These are phyloP conservation scores for Pagrus major DNA, from an alignment of 2,113 vertebrate species.

Conservation along the genomic window DNA sequence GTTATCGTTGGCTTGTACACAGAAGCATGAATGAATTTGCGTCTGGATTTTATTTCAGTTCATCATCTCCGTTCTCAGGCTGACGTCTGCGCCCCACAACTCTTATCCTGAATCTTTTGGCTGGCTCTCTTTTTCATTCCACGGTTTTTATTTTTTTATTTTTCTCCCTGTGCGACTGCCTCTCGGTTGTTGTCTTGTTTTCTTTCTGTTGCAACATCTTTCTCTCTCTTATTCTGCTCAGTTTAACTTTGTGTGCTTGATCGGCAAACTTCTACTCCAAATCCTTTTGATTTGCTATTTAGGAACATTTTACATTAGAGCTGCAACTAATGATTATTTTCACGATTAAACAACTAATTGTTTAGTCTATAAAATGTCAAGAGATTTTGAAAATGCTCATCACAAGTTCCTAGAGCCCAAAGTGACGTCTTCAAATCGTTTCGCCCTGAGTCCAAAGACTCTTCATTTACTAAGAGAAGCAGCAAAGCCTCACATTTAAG, in stretches of 20 bases:
- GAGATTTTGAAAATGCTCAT: no score
- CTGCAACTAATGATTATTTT: no score
- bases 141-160: background rate
- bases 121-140: background rate
- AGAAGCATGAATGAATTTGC: conserved; percentile 59
- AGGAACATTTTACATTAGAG: background rate
- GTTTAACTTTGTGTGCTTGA: conserved; percentile 7
- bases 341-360: no score
- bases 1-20: conserved; percentile 60
- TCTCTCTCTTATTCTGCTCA: background rate
- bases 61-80: background rate
- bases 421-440: no score
- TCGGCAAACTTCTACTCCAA: background rate
- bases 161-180: background rate
- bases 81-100: conserved; percentile 9
- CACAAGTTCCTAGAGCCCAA: no score
- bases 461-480: no score
- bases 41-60: conserved; percentile 55
- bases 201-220: background rate
- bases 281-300: conserved; percentile 3
- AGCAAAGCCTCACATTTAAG: no score
- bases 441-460: no score
- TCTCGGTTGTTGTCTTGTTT: background rate
- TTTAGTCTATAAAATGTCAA: no score
- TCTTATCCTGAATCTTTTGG: background rate